A percentile compares a stretch with the other conserved stretches of the same genome.
Evolutionary conservation across 2,797 vertebrate species (phyloP).

Genomic region (Gadopsis bispinosus): DNA sequence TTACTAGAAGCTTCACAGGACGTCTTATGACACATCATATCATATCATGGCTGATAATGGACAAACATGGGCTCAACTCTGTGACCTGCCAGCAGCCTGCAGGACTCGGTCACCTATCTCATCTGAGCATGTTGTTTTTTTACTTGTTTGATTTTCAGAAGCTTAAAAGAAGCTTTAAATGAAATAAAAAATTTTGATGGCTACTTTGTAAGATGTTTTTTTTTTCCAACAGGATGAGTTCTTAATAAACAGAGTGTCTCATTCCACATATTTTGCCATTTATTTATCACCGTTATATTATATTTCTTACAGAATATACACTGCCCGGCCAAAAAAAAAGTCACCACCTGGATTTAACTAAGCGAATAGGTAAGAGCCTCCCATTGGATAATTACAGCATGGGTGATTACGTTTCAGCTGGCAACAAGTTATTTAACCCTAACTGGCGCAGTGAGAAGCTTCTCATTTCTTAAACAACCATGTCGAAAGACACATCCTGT

Average conservation of each 20-base stretch:
- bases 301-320: background rate
- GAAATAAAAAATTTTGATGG: slow-evolving; percentile 51
- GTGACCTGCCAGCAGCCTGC: background rate
- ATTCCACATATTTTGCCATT: slow-evolving; percentile 29
- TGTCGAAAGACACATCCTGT: no score
- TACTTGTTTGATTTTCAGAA: slow-evolving; percentile 29
- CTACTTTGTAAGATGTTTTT: slow-evolving; percentile 49
- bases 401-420: no score
- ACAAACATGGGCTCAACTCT: slow-evolving; percentile 17
- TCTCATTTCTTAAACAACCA: no score
- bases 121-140: slow-evolving; percentile 9
- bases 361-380: no score
- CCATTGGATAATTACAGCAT: no score
- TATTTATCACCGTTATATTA: background rate
- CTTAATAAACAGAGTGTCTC: slow-evolving; percentile 71
- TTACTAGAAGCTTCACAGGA: background rate
- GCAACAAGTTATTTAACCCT: no score
- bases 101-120: slow-evolving; percentile 3
- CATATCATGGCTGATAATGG: slow-evolving; percentile 11
- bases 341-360: no score
- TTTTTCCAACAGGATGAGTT: slow-evolving; percentile 51
- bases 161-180: slow-evolving; percentile 18
- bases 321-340: no score
- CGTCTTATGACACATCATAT: background rate
- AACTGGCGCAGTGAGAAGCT: no score